These are phyloP conservation scores for Crypturellus undulatus DNA, from an alignment of 2,113 vertebrate genomes.

Conservation along the genomic window DNA sequence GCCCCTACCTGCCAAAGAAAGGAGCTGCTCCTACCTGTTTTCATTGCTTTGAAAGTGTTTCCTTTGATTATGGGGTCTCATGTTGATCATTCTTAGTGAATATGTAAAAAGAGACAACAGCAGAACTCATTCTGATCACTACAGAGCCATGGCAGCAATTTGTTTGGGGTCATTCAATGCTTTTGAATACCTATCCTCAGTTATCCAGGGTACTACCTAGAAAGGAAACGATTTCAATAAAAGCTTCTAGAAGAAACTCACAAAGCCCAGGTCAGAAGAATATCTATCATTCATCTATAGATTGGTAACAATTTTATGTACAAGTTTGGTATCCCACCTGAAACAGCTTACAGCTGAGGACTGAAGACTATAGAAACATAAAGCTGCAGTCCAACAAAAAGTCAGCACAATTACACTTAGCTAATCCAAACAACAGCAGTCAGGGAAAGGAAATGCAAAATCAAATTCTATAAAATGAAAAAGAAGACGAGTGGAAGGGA, in stretches of 20 bases:
- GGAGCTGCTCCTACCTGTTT: neutral
- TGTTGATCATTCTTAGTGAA: neutral
- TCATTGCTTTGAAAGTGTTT: neutral
- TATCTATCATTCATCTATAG: neutral
- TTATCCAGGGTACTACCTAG: neutral
- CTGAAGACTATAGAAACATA: constrained; percentile 20
- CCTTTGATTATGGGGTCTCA: neutral
- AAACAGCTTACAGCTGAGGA: constrained; percentile 14
- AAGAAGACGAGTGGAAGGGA: neutral
- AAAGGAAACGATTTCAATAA: too few relatives aligned
- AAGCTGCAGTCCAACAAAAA: neutral
- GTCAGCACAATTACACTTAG: neutral
- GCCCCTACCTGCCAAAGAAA: neutral
- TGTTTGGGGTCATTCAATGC: neutral
- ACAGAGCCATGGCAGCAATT: neutral
- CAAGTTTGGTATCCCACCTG: constrained; percentile 23
- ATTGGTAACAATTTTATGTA: neutral
- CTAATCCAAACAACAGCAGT: constrained; percentile 51
- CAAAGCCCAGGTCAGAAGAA: neutral
- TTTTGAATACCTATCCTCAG: neutral
- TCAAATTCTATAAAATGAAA: constrained; percentile 28
- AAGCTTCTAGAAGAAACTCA: neutral
- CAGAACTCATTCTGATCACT: neutral
- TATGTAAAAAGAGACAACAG: neutral
- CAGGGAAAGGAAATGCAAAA: neutral